phyloP scores from a whole-genome alignment of 2,888 invertebrate genomes.

The Argyra leucocephala region DNA sequence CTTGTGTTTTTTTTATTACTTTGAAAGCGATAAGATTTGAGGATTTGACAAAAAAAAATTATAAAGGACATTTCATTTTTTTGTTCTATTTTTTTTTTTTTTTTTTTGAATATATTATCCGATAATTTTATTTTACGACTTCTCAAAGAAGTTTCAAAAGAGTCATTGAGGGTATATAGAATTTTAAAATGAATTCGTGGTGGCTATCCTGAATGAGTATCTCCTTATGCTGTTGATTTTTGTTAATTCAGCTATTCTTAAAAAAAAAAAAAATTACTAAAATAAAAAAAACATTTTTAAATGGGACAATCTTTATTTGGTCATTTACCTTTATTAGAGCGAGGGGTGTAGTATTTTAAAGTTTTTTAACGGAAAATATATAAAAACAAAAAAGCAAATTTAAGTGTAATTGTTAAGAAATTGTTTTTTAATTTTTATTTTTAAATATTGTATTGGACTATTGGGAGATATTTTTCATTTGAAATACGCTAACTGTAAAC shows the following conservation, averaged over 20 bases:
- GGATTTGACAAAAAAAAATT: not conserved
- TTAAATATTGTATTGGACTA: not conserved
- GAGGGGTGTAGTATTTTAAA: not conserved
- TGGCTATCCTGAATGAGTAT: not conserved
- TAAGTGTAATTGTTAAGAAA: not conserved
- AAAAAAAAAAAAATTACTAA: too few relatives aligned
- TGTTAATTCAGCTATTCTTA: not conserved
- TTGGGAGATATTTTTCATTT: not conserved
- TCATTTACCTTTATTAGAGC: not conserved
- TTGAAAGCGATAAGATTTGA: not conserved
- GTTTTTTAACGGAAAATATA: too few relatives aligned
- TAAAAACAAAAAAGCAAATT: too few relatives aligned
- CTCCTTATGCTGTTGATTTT: not conserved
- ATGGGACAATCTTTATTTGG: not conserved
- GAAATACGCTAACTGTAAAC: not conserved
- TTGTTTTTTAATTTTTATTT: not conserved
- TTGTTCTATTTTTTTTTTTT: too few relatives aligned
- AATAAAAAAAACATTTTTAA: too few relatives aligned
- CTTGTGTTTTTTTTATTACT: too few relatives aligned
- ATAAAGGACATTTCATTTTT: not conserved
- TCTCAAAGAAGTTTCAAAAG: not conserved
- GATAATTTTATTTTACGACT: constrained; percentile 1
- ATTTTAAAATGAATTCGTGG: not conserved
- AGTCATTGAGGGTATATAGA: not conserved
- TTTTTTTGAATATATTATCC: not conserved